Evolutionary conservation across 1,140 invertebrate species (phyloP).

Genomic region (Eurosta solidaginis): DNA sequence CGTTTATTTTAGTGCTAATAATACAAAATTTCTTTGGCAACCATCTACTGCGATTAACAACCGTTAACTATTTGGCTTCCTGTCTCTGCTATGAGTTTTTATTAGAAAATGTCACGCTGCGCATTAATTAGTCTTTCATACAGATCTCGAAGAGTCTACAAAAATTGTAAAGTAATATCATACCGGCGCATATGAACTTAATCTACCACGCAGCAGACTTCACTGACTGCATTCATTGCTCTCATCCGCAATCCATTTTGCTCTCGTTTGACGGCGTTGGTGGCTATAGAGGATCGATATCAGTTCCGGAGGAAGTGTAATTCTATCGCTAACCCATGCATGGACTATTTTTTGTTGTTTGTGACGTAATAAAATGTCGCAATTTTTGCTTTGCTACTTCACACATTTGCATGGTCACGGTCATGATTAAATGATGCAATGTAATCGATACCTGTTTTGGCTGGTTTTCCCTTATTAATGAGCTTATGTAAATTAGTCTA

Average conservation of each 20-base stretch:
- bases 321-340: neutral
- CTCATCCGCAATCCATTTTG: neutral
- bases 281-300: neutral
- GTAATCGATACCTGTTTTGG: neutral
- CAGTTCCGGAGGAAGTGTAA: slow-evolving; percentile 17
- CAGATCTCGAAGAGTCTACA: neutral
- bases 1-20: neutral
- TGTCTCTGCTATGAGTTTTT: neutral
- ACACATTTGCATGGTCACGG: neutral
- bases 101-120: neutral
- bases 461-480: too few species aligned
- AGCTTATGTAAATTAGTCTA: too few species aligned
- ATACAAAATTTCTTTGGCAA: neutral
- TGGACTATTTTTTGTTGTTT: neutral
- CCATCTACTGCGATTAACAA: neutral
- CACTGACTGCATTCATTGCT: neutral
- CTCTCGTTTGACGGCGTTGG: neutral
- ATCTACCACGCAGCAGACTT: neutral
- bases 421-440: slow-evolving; percentile 15
- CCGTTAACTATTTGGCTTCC: neutral
- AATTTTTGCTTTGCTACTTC: neutral
- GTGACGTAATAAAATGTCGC: neutral
- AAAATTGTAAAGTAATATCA: neutral
- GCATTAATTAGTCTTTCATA: neutral
- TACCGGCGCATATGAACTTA: neutral